Base-by-base conservation (phyloP, 2,797 vertebrate genomes). In the Borostomias antarcticus region DNA sequence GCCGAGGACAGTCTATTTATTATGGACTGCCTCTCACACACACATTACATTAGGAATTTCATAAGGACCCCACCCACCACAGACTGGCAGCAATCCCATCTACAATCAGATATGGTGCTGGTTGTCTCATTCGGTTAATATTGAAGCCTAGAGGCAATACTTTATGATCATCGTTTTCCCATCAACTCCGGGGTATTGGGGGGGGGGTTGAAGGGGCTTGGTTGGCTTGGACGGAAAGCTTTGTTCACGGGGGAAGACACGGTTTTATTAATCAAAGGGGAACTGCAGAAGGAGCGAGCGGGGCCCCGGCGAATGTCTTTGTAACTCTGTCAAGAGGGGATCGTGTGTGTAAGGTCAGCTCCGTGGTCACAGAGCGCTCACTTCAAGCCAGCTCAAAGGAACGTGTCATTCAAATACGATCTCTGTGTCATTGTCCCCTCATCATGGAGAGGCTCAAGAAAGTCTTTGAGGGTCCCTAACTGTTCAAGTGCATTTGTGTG, bases 261-360 rank as follows among this genome's bases (percentile, higher is more conserved):
- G 50, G 77, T 88, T 88, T 82, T 88, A 87, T 82, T 86, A 88
- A 89, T 91, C 86, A 89, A 88, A 90, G 81, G 78, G 73, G 85
- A 86, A 82, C 80, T 84, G 81, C 78, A 78, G 82, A 71, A 67
- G 74, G 80, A 68, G 58, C 60, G 50, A 67, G 72, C 74, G 58
- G 87, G 80, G 85, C 85, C 80, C 80, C 29, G 61, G 69, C 77
- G 78, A 62, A 77, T 69, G 82, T 86, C 88, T 91, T 91, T 91
- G 85, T 90, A 78, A 76, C 32, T n/a, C 83, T 88, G 87, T 90
- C 86, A 88, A 87, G 83, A 85, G 81, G 81, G 82, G 81, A 78
- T 85, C 70, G 84, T 87, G 82, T 88, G 77, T 61, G 78, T 76
- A 87, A 82, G 78, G 85, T 87, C 87, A 85, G 85, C 66, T 47